A percentile compares a stretch with the other conserved stretches of the same genome.
phyloP scores from a whole-genome alignment of 1,140 invertebrate species.

The Euglossa dilemma region DNA sequence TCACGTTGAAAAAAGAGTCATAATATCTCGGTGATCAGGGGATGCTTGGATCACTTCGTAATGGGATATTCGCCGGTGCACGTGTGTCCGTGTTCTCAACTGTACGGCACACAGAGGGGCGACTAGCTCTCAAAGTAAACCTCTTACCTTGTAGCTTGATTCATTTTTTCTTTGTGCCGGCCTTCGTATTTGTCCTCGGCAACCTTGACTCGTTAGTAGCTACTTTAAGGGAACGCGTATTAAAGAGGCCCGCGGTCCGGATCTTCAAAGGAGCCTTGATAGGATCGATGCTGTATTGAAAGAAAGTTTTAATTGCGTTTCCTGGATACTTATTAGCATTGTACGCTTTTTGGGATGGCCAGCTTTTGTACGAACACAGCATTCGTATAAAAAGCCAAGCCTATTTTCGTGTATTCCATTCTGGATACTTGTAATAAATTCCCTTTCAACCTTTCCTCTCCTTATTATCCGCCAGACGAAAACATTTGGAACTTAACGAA shows the following conservation, averaged over 20 bases:
- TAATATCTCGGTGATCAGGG: constrained; percentile 52
- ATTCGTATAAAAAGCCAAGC: too few species aligned
- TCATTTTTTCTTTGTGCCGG: constrained; percentile 25
- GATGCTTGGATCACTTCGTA: constrained; percentile 34
- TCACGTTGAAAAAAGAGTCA: constrained; percentile 31
- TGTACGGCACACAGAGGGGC: background rate
- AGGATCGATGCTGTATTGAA: background rate
- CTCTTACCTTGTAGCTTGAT: background rate
- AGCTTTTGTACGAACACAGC: background rate
- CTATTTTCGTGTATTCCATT: background rate
- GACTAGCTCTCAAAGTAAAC: constrained; percentile 43
- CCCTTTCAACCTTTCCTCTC: too few species aligned
- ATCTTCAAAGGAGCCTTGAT: constrained; percentile 32
- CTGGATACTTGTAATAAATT: background rate
- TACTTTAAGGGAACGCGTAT: constrained; percentile 21
- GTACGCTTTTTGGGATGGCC: background rate
- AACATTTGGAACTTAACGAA: too few species aligned
- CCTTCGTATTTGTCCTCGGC: constrained; percentile 30
- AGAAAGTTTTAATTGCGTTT: constrained; percentile 29
- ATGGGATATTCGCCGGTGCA: background rate
- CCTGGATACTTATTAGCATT: background rate
- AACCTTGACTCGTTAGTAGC: constrained; percentile 59
- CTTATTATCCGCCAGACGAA: background rate
- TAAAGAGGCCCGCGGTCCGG: constrained; percentile 3
- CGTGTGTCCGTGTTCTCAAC: background rate